Evolutionary conservation across 92 coral and sea anemone species (phyloP).

Genomic region (Heliopora coerulea): DNA sequence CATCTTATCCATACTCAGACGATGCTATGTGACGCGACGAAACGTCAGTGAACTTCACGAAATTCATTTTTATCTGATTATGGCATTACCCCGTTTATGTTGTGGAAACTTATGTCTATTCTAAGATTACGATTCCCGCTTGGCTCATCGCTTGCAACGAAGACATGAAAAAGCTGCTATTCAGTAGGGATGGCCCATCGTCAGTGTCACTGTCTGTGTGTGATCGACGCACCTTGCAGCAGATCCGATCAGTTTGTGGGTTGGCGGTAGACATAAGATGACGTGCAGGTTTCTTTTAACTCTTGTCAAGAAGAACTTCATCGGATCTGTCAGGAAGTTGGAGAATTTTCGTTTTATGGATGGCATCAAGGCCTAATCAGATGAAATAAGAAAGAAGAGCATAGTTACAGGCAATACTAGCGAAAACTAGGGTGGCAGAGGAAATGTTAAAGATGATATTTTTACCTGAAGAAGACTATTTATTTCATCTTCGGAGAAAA

Average conservation of each 20-base stretch:
- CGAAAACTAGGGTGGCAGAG: neutral
- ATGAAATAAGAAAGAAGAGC: slow-evolving; percentile 13
- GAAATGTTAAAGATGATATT: neutral
- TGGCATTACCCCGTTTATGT: too few species aligned
- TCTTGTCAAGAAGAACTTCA: slow-evolving; percentile 96
- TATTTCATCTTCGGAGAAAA: slow-evolving; percentile 93
- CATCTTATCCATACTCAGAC: too few species aligned
- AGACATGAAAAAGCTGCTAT: too few species aligned
- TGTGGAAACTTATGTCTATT: too few species aligned
- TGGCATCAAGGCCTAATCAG: slow-evolving; percentile 88
- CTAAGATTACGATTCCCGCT: too few species aligned
- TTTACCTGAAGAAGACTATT: slow-evolving; percentile 90
- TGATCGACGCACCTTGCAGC: slow-evolving; percentile 69
- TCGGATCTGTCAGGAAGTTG: slow-evolving; percentile 94
- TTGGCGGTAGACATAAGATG: slow-evolving; percentile 86
- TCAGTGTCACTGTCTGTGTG: neutral
- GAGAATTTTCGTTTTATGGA: slow-evolving; percentile 97
- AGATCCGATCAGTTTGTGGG: slow-evolving; percentile 71
- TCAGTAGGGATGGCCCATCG: too few species aligned
- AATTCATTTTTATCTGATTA: too few species aligned
- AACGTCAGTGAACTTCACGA: too few species aligned
- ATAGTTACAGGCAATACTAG: neutral
- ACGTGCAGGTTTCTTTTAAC: slow-evolving; percentile 94
- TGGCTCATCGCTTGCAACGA: too few species aligned
- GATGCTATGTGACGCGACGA: too few species aligned